Conservation (phyloP, 35 echinoderm and acorn worm genomes). For the Diadema setosum region DNA sequence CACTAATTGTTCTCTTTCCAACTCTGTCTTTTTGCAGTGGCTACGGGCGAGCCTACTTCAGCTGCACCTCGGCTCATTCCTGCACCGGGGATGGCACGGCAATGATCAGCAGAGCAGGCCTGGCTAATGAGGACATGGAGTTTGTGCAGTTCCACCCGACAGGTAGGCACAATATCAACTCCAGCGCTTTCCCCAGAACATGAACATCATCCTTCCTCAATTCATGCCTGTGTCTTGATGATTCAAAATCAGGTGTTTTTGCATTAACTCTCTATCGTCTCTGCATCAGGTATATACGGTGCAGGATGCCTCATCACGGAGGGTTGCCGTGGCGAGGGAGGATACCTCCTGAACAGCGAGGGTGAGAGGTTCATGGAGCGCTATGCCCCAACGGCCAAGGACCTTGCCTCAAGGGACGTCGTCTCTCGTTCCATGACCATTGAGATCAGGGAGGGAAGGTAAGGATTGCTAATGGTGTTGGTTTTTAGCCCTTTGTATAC, state of each 20-base stretch:
- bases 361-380: constrained; percentile 98
- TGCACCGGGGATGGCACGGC: constrained; percentile 98
- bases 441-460: constrained; percentile 98
- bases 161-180: too few relatives aligned
- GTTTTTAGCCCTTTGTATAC: too few relatives aligned
- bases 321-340: constrained; percentile 93
- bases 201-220: too few relatives aligned
- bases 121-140: constrained; percentile 95
- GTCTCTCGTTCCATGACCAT: constrained; percentile 99
- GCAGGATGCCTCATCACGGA: constrained; percentile 98
- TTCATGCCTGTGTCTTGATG: too few relatives aligned
- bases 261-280: too few relatives aligned
- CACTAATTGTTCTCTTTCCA: too few relatives aligned
- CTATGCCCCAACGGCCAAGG: constrained; percentile 95
- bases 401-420: constrained; percentile 89
- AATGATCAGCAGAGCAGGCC: constrained; percentile 85
- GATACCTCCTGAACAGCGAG: constrained; percentile 89
- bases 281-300: constrained; percentile 91
- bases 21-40: too few relatives aligned
- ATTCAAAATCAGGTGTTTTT: too few relatives aligned
- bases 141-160: constrained; percentile 99
- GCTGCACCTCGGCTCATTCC: constrained; percentile 97
- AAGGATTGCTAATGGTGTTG: not conserved
- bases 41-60: constrained; percentile 97
- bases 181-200: too few relatives aligned